These are phyloP conservation scores for Caenorhabditis sp. DNA, from an alignment of 2,888 invertebrate species.

Conservation along the genomic window DNA sequence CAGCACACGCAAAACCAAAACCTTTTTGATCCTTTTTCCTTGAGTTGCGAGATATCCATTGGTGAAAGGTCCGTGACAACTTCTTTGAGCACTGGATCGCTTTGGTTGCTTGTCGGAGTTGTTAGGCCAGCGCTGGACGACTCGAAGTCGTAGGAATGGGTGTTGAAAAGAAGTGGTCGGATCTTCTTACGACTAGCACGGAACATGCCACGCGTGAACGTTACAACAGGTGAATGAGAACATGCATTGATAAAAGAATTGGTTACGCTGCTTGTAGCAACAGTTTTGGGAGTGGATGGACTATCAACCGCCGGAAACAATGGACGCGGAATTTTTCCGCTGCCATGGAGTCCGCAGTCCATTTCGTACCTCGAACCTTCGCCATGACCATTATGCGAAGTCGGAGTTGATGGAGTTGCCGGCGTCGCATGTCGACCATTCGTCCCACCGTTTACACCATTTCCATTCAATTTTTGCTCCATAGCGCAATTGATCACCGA, in stretches of 20 bases:
- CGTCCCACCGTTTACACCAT: background rate
- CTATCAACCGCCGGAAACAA: background rate
- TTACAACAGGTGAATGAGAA: constrained; percentile 36
- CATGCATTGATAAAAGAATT: constrained; percentile 43
- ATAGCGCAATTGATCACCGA: background rate
- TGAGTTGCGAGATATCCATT: background rate
- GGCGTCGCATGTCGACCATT: background rate
- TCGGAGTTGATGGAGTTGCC: constrained; percentile 5
- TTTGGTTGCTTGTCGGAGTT: background rate
- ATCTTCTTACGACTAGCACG: constrained; percentile 56
- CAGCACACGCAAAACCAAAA: constrained; percentile 23
- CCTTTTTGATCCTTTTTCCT: constrained; percentile 6
- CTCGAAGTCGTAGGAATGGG: constrained; percentile 2
- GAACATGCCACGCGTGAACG: constrained; percentile 53
- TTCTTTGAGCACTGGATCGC: background rate
- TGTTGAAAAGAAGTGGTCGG: constrained; percentile 27
- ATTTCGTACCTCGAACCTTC: background rate
- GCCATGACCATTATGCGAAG: background rate
- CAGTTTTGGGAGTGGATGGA: background rate
- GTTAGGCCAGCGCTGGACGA: background rate
- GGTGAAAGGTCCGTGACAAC: background rate
- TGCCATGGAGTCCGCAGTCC: background rate
- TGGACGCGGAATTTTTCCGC: background rate
- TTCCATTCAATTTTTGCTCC: background rate
- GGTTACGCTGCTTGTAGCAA: constrained; percentile 8